phyloP scores from a whole-genome alignment of 2,113 vertebrate species.

The Chaetodon auriga region DNA sequence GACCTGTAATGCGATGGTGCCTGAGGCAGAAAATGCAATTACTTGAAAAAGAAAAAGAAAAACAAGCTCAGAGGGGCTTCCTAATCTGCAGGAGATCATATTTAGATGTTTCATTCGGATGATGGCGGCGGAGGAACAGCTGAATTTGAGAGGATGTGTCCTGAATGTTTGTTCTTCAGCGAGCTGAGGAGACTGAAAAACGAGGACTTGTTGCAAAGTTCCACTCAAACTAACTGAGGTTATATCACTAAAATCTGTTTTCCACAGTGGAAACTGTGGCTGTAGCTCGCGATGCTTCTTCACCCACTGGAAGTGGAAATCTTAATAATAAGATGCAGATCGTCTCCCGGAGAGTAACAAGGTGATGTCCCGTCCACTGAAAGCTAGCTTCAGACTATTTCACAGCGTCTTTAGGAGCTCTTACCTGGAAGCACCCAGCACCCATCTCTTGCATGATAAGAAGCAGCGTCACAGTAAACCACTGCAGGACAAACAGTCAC shows the following conservation, averaged over 20 bases:
- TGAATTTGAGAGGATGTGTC: not conserved
- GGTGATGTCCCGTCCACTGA: not conserved
- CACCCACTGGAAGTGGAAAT: constrained; percentile 9
- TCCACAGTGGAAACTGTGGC: not conserved
- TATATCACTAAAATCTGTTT: not conserved
- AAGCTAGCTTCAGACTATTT: not conserved
- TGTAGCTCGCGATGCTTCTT: not conserved
- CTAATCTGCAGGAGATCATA: constrained; percentile 34
- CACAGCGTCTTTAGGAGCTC: not conserved
- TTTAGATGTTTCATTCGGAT: constrained; percentile 31
- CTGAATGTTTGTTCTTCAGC: not conserved
- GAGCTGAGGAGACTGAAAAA: not conserved
- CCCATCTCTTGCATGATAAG: not conserved
- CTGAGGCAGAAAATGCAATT: constrained; percentile 76
- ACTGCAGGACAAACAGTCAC: not conserved
- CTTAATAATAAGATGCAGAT: not conserved
- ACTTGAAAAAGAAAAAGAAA: constrained; percentile 42
- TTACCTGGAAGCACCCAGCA: not conserved
- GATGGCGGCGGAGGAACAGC: not conserved
- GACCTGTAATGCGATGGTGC: constrained; percentile 67
- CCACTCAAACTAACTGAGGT: not conserved
- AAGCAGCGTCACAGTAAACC: not conserved
- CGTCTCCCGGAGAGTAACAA: not conserved
- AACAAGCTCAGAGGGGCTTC: constrained; percentile 35
- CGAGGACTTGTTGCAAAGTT: not conserved